Conservation (phyloP, 1,140 invertebrate species). For the Conopomorpha cramerella region DNA sequence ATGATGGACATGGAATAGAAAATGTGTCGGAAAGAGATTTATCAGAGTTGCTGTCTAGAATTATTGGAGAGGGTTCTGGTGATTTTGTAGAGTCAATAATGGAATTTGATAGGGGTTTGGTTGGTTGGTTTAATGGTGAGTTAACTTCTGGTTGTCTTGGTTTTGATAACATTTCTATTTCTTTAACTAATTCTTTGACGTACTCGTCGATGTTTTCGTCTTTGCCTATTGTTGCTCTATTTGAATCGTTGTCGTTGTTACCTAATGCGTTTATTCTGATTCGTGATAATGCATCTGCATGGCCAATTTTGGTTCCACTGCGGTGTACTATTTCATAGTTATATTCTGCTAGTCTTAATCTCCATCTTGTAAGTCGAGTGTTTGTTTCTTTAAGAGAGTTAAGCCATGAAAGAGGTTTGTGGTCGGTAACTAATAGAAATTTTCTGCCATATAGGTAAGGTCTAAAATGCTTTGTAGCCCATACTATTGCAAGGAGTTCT, state of each 20-base stretch:
- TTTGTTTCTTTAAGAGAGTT: constrained; percentile 31
- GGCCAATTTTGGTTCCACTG: constrained; percentile 23
- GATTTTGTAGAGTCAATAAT: too few relatives aligned
- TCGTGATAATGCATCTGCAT: constrained; percentile 21
- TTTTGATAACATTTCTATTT: too few relatives aligned
- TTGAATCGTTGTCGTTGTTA: constrained; percentile 1
- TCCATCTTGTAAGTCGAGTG: constrained; percentile 19
- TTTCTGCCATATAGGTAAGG: constrained; percentile 9
- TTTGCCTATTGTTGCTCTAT: background rate
- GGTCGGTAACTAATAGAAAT: background rate
- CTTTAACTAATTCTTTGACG: background rate
- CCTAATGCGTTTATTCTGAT: constrained; percentile 9
- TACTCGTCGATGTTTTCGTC: background rate
- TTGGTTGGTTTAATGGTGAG: too few relatives aligned
- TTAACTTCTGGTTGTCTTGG: too few relatives aligned
- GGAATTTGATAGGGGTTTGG: too few relatives aligned
- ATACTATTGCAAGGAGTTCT: constrained; percentile 4
- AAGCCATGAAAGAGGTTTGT: constrained; percentile 26
- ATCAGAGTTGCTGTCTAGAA: too few relatives aligned
- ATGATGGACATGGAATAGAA: too few relatives aligned
- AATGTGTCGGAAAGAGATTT: too few relatives aligned
- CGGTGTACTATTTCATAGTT: constrained; percentile 43
- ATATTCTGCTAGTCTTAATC: constrained; percentile 16
- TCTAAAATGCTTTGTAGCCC: constrained; percentile 10
- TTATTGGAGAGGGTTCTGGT: too few relatives aligned